phyloP scores from a whole-genome alignment of 1,140 invertebrate genomes.

The Gryon sp. region DNA sequence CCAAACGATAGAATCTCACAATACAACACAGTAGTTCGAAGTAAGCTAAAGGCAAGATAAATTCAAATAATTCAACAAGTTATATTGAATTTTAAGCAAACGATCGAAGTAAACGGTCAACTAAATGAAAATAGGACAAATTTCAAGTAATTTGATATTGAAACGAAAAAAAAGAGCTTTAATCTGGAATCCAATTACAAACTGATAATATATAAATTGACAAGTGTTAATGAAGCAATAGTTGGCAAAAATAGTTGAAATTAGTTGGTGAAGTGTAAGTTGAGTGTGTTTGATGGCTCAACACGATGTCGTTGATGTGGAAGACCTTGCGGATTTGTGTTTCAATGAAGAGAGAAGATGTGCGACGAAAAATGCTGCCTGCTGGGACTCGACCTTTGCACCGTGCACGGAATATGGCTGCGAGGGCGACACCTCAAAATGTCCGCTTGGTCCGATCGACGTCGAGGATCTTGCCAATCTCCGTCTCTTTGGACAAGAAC shows the following conservation, averaged over 20 bases:
- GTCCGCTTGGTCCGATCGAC: conserved; percentile 65
- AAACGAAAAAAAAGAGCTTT: too few species aligned
- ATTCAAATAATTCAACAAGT: neutral
- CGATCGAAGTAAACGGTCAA: too few species aligned
- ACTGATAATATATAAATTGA: too few species aligned
- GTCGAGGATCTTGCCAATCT: conserved; percentile 69
- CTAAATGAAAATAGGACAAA: too few species aligned
- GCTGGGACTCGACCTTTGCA: conserved; percentile 40
- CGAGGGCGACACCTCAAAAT: conserved; percentile 40
- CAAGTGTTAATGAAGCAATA: too few species aligned
- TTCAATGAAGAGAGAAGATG: conserved; percentile 21
- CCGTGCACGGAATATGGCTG: conserved; percentile 35
- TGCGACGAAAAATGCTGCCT: conserved; percentile 5
- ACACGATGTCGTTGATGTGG: conserved; percentile 28
- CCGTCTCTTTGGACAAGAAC: conserved; percentile 47
- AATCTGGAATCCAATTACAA: too few species aligned
- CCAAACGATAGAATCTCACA: conserved; percentile 40
- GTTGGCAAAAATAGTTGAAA: too few species aligned
- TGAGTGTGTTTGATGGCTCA: neutral
- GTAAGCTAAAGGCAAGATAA: conserved; percentile 16
- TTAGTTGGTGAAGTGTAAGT: too few species aligned
- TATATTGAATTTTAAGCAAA: neutral
- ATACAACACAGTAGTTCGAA: conserved; percentile 33
- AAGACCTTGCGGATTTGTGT: conserved; percentile 52
- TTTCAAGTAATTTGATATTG: too few species aligned